Base-by-base conservation (phyloP, 2,888 invertebrate genomes). In the Caenorhabditis afra region DNA sequence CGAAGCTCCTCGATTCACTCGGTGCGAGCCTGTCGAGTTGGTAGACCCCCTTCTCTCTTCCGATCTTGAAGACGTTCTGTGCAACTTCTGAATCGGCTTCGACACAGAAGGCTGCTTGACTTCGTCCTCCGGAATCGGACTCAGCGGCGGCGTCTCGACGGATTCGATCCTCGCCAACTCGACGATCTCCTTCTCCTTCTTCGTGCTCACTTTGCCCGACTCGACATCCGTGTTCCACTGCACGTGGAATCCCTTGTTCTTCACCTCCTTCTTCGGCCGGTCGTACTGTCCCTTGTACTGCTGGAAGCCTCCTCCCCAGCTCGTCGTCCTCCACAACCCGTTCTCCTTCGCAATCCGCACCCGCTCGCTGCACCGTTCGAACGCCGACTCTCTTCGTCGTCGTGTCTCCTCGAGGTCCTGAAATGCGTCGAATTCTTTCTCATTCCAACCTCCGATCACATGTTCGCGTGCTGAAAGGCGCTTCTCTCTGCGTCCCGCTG, bases 271-370 rank as follows among this genome's bases (percentile, higher is more conserved):
- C 62, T 76, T 75, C 52, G 82, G 79, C 62, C 82, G 81, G 53
- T 87, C 87, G 57, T 86, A 85, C 65, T 88, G 86, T 35, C 88
- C 87, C 44, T 85, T 86, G 68, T 88, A 88, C 87, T 87, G 84
- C 59, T 86, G 85, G 76, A 87, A 86, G 20, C 85, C 86, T n/a
- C 87, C 87, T 29, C 87, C 87, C 87, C 87, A 87, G 61, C 86
- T 86, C 7, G 87, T 87, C n/a, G 84, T 84, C 58, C 87, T 82
- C 88, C 88, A 88, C 49, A 88, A 66, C 29, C 88, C 88, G 62
- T 88, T 88, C 44, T 88, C 87, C 58, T 88, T 88, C n/a, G 88
- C 88, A 29, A 86, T 75, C n/a, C 87, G 74, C 1, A 88, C 88
- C 16, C 88, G 73, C 44, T 88, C 86, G 55, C 83, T 85, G 58